Evolutionary conservation across 1,140 invertebrate species (phyloP), one percentile per base, ranked within the genome.

Genomic region (Solenopsis fugax): DNA sequence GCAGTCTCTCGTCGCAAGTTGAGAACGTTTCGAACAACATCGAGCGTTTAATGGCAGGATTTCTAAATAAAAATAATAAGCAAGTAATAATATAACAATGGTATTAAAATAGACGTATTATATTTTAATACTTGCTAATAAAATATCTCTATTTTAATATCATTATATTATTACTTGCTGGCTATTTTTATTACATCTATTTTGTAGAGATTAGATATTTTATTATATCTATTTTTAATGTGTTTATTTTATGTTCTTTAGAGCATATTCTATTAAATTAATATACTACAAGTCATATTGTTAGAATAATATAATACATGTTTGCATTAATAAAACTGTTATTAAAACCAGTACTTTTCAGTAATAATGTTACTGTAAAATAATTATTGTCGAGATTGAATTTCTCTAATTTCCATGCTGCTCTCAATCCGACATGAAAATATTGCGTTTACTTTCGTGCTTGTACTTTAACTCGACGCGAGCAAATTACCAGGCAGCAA

Each of bases 321-420:
- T 48, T 64, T 64, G 24, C 9, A 34, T 77, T 52, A 64, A 64
- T 64, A 64, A 65, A 62, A 45, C 34, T 34, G 41, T 50, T 50
- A 65, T 78, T 41, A 7, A 34, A 16, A 29, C 29, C 29, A 29
- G 29, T 29, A 29, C 29, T 29, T 29, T 29, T 29, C 29, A 29
- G 29, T 29, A 29, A 77, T 45, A 62, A 77, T 24, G 18, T 48
- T 64, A 24, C 34, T 24, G 34, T 29, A 24, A 24, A 54, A 81
- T 80, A 81, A 69, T 81, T 80, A 67, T 37, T 7, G 13, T 10
- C 48, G 34, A 56, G 78, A 71, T 81, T 81, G 37, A 56, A 71
- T 81, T 72, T 81, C 34, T 81, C 50, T 81, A 71, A 81, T 71
- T 71, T 54, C 45, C 65, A 45, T 45, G 21, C 9, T 41, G 16